Evolutionary conservation across 2,888 invertebrate species (phyloP), one percentile per base, ranked within the genome.

Genomic region (Vannuccia rotundouncinata): DNA sequence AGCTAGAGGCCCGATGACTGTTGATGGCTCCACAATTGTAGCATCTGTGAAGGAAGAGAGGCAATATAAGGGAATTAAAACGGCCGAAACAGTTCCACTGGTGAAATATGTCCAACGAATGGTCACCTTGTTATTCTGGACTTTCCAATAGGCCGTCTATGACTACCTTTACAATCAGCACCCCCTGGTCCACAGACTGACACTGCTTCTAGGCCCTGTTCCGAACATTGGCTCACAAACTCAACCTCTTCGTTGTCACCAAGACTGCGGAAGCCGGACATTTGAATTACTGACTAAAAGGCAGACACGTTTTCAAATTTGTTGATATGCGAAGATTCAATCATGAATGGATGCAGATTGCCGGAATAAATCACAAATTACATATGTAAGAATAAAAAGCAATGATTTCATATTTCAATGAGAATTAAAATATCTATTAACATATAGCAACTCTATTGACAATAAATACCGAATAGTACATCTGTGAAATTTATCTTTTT

Each of bases 21-120:
- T 94, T 93, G 86, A 94, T 94, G 88, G 94, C 93, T 1, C 95
- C 94, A 86, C 95, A 95, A 88, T 95, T 95, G 89, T 94, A 95
- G 89, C 95, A 95, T 86, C 94, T 93, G 87, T n/a, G n/a, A n/a
- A n/a, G n/a, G n/a, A n/a, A n/a, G n/a, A n/a, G n/a, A n/a, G n/a
- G n/a, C n/a, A n/a, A n/a, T n/a, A n/a, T n/a, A n/a, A n/a, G n/a
- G n/a, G n/a, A n/a, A n/a, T n/a, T n/a, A n/a, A n/a, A n/a, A n/a
- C n/a, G n/a, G n/a, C n/a, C n/a, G n/a, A n/a, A n/a, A n/a, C n/a
- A n/a, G n/a, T n/a, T n/a, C n/a, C n/a, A n/a, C n/a, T n/a, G n/a
- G n/a, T n/a, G n/a, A n/a, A n/a, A n/a, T n/a, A n/a, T n/a, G n/a
- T n/a, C n/a, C n/a, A n/a, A n/a, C n/a, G n/a, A n/a, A n/a, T n/a